Conservation (phyloP, 1,140 invertebrate genomes). For the Drosophila baimaii region DNA sequence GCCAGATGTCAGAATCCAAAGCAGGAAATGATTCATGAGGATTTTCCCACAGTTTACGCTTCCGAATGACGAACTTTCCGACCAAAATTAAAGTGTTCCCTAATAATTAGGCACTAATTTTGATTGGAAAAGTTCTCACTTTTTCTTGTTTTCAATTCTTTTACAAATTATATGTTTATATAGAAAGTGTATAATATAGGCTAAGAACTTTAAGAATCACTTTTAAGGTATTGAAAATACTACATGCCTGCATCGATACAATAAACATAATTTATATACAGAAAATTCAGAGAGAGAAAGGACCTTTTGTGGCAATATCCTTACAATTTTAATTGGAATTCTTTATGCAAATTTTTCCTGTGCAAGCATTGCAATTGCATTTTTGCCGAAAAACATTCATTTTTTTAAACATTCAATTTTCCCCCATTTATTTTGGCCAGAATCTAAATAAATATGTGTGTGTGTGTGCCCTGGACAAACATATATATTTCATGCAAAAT, state of each 20-base stretch:
- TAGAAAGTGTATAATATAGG: no score
- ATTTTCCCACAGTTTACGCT: neutral
- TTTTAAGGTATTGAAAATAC: neutral
- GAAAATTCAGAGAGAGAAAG: neutral
- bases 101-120: no score
- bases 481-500: slow-evolving; percentile 35
- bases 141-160: neutral
- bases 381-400: neutral
- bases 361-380: slow-evolving; percentile 28
- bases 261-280: neutral
- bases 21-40: slow-evolving; percentile 28
- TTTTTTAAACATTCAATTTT: slow-evolving; percentile 26
- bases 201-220: no score
- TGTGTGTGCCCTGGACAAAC: slow-evolving; percentile 18
- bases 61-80: neutral
- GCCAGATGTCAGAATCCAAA: slow-evolving; percentile 36
- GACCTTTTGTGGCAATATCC: slow-evolving; percentile 2
- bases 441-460: slow-evolving; percentile 37
- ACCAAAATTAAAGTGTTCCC: no score
- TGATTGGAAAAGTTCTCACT: no score
- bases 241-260: neutral
- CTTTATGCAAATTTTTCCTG: slow-evolving; percentile 37
- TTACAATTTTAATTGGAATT: slow-evolving; percentile 42
- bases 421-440: slow-evolving; percentile 19
- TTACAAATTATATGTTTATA: no score